Conservation (phyloP, 2,113 vertebrate species). For the Microcebus lehilahytsara region DNA sequence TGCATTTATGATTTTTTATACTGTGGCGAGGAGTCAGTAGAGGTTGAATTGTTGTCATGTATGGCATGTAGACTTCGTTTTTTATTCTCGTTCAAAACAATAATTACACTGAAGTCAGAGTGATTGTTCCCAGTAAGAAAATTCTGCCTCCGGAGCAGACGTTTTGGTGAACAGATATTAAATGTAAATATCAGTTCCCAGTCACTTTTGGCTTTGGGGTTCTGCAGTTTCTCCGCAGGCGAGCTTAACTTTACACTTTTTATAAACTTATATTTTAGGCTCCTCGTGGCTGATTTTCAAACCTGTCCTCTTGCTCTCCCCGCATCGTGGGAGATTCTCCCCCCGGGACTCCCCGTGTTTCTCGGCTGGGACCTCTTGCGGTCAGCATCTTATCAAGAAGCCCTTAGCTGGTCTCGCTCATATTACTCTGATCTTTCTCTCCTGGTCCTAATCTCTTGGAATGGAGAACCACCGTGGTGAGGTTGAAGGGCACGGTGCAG, state of each 20-base stretch:
- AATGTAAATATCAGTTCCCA: neutral
- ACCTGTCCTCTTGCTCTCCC: neutral
- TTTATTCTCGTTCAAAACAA: neutral
- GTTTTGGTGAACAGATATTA: neutral
- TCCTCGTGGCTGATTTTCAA: neutral
- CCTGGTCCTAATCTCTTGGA: neutral
- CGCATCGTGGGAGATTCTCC: accelerated
- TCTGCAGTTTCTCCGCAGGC: neutral
- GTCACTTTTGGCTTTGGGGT: neutral
- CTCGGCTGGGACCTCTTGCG: neutral
- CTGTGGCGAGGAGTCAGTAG: neutral
- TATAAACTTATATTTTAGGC: neutral
- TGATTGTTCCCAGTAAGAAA: neutral
- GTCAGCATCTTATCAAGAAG: neutral
- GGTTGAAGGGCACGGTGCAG: neutral
- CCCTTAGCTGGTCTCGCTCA: neutral
- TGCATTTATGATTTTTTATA: neutral
- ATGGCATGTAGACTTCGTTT: neutral
- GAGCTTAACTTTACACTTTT: neutral
- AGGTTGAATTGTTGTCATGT: neutral
- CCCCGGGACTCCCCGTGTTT: neutral
- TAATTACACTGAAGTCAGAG: neutral
- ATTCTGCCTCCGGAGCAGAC: neutral
- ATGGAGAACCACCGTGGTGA: neutral
- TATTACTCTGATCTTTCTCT: neutral